Conservation (phyloP, 2,113 vertebrate species). For the Brevimyrus niger region DNA sequence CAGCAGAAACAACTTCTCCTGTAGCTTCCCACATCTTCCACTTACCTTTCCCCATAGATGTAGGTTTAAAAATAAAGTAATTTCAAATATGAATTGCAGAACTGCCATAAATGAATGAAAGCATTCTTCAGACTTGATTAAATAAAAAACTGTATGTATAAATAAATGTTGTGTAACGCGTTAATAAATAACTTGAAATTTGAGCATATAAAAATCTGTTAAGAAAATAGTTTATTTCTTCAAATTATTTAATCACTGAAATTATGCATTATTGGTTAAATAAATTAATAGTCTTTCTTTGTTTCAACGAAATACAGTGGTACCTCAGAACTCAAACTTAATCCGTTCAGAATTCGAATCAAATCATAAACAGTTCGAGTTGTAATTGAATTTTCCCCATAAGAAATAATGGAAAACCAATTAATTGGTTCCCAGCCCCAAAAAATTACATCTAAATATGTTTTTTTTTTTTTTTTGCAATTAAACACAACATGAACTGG, state of each 20-base stretch:
- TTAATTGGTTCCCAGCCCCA: no score
- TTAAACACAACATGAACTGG: no score
- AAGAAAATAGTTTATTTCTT: not conserved
- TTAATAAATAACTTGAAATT: not conserved
- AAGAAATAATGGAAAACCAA: no score
- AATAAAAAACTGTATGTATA: not conserved
- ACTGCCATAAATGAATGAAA: not conserved
- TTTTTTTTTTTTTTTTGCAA: no score
- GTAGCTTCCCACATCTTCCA: not conserved
- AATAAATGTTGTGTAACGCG: not conserved
- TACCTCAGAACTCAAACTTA: no score
- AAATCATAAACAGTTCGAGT: no score
- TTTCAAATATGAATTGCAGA: not conserved
- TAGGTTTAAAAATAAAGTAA: not conserved
- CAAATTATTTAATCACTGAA: not conserved
- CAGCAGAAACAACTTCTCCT: not conserved
- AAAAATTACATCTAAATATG: no score
- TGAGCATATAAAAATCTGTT: no score
- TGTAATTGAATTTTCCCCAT: no score
- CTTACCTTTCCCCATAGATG: not conserved
- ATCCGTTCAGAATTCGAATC: no score
- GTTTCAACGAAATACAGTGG: no score
- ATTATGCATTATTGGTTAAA: not conserved
- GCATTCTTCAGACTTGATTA: not conserved
- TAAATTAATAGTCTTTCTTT: no score